These are phyloP conservation scores for Perizoma flavofasciatum DNA, from an alignment of 2,888 invertebrate species.

Conservation along the genomic window DNA sequence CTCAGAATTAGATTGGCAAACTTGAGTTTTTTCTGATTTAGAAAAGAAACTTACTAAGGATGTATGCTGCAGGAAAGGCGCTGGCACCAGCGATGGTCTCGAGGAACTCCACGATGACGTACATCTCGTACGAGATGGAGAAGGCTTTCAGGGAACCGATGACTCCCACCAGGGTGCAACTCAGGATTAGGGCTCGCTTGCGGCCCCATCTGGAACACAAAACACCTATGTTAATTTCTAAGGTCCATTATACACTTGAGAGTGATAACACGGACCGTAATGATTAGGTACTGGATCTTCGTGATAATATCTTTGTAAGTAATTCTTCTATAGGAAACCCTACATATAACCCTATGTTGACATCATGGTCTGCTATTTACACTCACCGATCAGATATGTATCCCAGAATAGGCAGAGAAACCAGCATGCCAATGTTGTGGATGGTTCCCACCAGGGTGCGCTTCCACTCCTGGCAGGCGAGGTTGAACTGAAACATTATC, in stretches of 20 bases:
- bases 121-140: conserved; percentile 84
- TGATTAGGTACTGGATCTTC: too few relatives aligned
- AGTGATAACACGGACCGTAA: too few relatives aligned
- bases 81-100: conserved; percentile 84
- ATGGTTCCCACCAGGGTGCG: conserved; percentile 89
- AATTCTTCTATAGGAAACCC: too few relatives aligned
- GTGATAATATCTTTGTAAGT: too few relatives aligned
- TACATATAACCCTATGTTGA: too few relatives aligned
- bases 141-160: conserved; percentile 83
- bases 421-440: conserved; percentile 88
- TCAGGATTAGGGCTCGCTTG: conserved; percentile 68
- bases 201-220: conserved; percentile 67
- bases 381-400: conserved; percentile 87
- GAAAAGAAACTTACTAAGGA: conserved; percentile 62
- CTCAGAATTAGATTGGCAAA: too few relatives aligned
- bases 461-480: conserved; percentile 87
- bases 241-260: too few relatives aligned
- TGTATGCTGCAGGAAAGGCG: conserved; percentile 83
- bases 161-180: conserved; percentile 68
- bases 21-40: neutral
- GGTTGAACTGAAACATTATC: conserved; percentile 63
- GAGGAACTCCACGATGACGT: conserved; percentile 82
- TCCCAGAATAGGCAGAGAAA: conserved; percentile 88
- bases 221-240: neutral
- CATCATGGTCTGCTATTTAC: neutral